A percentile compares a stretch with the other conserved stretches of the same genome.
phyloP scores from a whole-genome alignment of 2,888 invertebrate species.

The Iphiclides podalirius region DNA sequence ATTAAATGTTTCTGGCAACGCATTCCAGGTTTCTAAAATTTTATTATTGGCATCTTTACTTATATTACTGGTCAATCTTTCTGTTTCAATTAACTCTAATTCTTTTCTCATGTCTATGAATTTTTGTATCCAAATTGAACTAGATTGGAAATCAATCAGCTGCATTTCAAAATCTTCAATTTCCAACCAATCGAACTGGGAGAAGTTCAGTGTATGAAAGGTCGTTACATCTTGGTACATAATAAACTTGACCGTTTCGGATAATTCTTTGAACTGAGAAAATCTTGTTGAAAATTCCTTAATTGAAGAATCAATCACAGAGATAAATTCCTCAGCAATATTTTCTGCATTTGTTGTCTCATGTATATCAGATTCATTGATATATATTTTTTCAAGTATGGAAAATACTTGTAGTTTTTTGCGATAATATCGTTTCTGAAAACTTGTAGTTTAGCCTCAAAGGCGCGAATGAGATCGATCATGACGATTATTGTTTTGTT shows the following conservation, averaged over 20 bases:
- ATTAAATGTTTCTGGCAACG: constrained; percentile 16
- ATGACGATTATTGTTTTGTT: constrained; percentile 33
- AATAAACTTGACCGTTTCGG: too few species aligned
- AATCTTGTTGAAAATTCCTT: constrained; percentile 29
- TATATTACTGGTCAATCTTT: constrained; percentile 13
- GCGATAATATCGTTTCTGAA: constrained; percentile 29
- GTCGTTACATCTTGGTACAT: too few species aligned
- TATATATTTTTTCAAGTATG: constrained; percentile 27
- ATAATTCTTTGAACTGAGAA: constrained; percentile 26
- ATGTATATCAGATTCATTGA: too few species aligned
- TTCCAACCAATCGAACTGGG: constrained; percentile 27
- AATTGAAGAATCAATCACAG: constrained; percentile 28
- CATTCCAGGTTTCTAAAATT: constrained; percentile 33
- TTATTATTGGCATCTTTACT: constrained; percentile 32
- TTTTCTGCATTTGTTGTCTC: constrained; percentile 21
- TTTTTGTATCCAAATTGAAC: constrained; percentile 29
- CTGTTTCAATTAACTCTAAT: constrained; percentile 25
- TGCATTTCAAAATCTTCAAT: constrained; percentile 30
- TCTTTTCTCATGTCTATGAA: constrained; percentile 27
- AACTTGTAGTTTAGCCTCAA: constrained; percentile 31
- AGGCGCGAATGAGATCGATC: constrained; percentile 33
- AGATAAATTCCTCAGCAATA: constrained; percentile 30
- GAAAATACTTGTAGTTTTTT: constrained; percentile 29
- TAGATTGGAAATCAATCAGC: too few species aligned
- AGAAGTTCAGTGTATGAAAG: constrained; percentile 25